These are phyloP conservation scores for Cactoblastis cactorum DNA, from an alignment of 2,888 invertebrate genomes.

Conservation along the genomic window DNA sequence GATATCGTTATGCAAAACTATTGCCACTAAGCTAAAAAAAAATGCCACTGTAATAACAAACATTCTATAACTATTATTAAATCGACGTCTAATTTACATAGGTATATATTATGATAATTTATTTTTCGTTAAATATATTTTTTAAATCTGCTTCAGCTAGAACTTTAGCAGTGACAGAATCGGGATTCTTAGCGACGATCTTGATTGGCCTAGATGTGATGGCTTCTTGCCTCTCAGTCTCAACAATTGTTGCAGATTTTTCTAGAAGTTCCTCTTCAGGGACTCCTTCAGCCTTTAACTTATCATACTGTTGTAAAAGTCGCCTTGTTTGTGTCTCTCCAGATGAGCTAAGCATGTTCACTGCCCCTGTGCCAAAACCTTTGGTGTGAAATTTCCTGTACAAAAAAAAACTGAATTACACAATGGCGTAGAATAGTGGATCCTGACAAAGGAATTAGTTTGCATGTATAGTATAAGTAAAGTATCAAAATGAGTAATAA, in stretches of 20 bases:
- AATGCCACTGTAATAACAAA: neutral
- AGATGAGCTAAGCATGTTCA: slow-evolving; percentile 75
- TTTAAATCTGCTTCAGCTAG: slow-evolving; percentile 48
- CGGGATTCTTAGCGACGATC: slow-evolving; percentile 34
- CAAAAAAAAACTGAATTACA: slow-evolving; percentile 18
- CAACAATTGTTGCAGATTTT: slow-evolving; percentile 46
- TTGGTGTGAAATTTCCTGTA: slow-evolving; percentile 83
- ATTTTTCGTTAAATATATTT: slow-evolving; percentile 52
- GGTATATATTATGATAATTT: slow-evolving; percentile 3
- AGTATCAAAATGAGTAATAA: neutral
- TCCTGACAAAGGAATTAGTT: too few species aligned
- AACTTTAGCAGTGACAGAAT: slow-evolving; percentile 52
- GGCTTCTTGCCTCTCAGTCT: slow-evolving; percentile 43
- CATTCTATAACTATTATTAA: slow-evolving; percentile 13
- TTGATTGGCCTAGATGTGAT: slow-evolving; percentile 28
- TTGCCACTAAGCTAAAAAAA: too few species aligned
- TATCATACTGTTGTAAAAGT: slow-evolving; percentile 81
- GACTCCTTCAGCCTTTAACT: slow-evolving; percentile 75
- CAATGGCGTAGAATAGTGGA: too few species aligned
- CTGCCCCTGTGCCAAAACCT: slow-evolving; percentile 73
- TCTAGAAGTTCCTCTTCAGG: slow-evolving; percentile 73
- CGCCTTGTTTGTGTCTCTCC: slow-evolving; percentile 78
- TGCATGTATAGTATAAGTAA: too few species aligned
- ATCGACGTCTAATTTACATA: slow-evolving; percentile 1
- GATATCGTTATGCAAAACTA: too few species aligned